Evolutionary conservation across 2,113 vertebrate genomes (phyloP), one percentile per base, ranked within the genome.

Genomic region (Brachirus orientalis): DNA sequence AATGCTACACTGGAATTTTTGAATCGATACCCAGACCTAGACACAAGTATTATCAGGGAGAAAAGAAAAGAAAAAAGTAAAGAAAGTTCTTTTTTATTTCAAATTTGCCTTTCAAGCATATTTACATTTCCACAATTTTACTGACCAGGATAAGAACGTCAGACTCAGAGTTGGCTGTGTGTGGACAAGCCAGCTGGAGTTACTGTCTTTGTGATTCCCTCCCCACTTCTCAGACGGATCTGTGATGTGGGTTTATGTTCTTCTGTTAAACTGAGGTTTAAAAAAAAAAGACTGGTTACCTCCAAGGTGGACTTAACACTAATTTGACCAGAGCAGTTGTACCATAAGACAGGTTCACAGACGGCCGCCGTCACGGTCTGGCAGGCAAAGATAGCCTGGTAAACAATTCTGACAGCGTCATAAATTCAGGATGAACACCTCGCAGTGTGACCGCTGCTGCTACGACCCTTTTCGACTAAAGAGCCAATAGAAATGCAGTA

Each of bases 261-360:
- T 40, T 69, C 65, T 69, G 71, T 78, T 71, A 83, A 44, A 61
- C 54, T 37, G 46, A 69, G 75, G 80, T 73, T 50, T 71, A 12
- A 78, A 63, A 80, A 76, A 6, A 36, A 71, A 28, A 28, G 6
- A 4, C 28, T 75, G 50, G 48, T 46, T 69, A 4, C 51, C 69
- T 40, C 48, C 61, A 11, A 17, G 64, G 54, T 55, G 75, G 57
- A 69, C 71, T 47, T 53, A 36, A 51, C 28, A 40, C 66, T 75
- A 69, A 80, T 82, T 74, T 68, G 65, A 75, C 81, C 44, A 8
- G 56, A 57, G 70, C 58, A 38, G 70, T 13, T 54, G 55, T 28
- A 28, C 28, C 6, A 6, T 28, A 28, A 28, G 28, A 28, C 28
- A 3, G 28, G 28, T 28, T 28, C 28, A 3, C 28, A 28, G 28